Percentiles rank a stretch among this genome's conserved stretches.
These are phyloP conservation scores for Molorchus minor DNA, from an alignment of 2,888 invertebrate species.

Conservation along the genomic window DNA sequence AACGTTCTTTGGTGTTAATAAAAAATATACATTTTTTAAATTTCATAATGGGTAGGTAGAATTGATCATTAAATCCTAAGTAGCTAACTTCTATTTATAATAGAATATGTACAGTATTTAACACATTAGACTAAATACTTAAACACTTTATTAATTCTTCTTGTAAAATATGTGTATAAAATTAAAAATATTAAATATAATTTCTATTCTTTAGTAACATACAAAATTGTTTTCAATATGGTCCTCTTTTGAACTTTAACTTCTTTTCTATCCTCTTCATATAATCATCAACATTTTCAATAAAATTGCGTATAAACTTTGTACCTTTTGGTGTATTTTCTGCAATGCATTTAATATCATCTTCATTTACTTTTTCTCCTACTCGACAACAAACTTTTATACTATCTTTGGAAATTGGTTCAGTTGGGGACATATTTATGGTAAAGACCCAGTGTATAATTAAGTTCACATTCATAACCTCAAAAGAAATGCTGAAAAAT, in stretches of 20 bases:
- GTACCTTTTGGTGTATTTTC: slow-evolving; percentile 27
- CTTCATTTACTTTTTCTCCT: slow-evolving; percentile 27
- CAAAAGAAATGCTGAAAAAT: slow-evolving; percentile 33
- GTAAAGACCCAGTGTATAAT: slow-evolving; percentile 37
- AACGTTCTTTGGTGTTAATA: too few relatives aligned
- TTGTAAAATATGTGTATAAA: too few relatives aligned
- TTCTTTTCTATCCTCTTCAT: slow-evolving; percentile 27
- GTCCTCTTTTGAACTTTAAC: slow-evolving; percentile 5
- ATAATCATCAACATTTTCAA: slow-evolving; percentile 31
- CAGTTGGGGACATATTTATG: slow-evolving; percentile 20
- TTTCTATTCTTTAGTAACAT: too few relatives aligned
- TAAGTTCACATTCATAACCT: slow-evolving; percentile 26
- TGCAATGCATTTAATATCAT: slow-evolving; percentile 33
- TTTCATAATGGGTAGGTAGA: too few relatives aligned
- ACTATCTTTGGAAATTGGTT: slow-evolving; percentile 24
- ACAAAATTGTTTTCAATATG: not conserved
- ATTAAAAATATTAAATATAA: too few relatives aligned
- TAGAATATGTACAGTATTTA: too few relatives aligned
- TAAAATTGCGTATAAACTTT: slow-evolving; percentile 29
- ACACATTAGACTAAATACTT: too few relatives aligned
- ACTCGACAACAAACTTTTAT: slow-evolving; percentile 20
- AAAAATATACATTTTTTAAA: too few relatives aligned
- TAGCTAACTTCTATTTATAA: too few relatives aligned
- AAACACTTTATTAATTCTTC: too few relatives aligned
- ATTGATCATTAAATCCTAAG: too few relatives aligned